These are phyloP conservation scores for Gortyna flavago DNA, from an alignment of 2,888 invertebrate species.

Conservation along the genomic window DNA sequence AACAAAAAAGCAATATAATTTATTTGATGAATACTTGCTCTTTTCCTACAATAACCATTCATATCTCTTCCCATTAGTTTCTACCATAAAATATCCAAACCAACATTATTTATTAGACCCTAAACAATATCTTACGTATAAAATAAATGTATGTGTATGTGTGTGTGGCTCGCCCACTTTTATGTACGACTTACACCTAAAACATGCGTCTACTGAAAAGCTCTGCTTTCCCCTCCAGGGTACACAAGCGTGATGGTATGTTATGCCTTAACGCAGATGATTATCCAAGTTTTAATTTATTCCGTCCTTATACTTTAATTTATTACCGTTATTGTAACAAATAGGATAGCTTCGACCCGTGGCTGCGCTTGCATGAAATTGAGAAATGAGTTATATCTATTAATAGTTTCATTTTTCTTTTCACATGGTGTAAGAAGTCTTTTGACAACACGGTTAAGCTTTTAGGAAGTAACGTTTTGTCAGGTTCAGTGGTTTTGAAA, in stretches of 20 bases:
- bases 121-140: constrained; percentile 12
- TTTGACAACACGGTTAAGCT: not conserved
- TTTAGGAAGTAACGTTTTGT: not conserved
- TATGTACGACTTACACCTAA: not conserved
- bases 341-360: constrained; percentile 32
- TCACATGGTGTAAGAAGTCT: not conserved
- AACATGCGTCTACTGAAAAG: not conserved
- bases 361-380: constrained; percentile 52
- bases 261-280: not conserved
- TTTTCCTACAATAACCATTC: constrained; percentile 28
- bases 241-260: not conserved
- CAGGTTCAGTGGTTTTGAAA: not conserved
- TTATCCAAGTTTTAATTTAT: constrained; percentile 38
- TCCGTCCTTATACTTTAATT: too few species aligned
- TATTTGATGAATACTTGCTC: not conserved
- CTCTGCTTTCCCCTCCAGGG: not conserved
- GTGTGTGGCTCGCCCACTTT: not conserved
- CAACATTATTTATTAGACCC: constrained; percentile 32
- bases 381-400: constrained; percentile 41
- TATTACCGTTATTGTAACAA: constrained; percentile 25
- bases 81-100: constrained; percentile 29
- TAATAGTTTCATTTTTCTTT: constrained; percentile 29
- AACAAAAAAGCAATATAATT: too few species aligned
- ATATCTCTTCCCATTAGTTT: constrained; percentile 21
- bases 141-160: not conserved